Conservation (phyloP, 2,797 vertebrate species). For the Cossypha niveicapilla region DNA sequence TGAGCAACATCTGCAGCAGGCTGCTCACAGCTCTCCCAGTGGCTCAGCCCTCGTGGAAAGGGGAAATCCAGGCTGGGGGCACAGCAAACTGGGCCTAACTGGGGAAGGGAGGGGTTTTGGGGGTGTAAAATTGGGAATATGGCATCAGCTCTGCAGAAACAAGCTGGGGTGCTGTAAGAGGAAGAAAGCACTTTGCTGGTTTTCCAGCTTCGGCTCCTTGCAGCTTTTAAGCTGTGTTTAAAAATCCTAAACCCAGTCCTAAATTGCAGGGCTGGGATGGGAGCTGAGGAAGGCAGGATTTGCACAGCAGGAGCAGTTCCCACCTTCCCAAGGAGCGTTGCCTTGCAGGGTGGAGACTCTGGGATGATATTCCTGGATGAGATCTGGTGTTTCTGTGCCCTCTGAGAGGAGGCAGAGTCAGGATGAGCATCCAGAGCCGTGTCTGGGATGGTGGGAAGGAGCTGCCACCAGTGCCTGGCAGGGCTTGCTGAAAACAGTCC, state of each 20-base stretch:
- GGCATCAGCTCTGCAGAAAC: rapidly evolving
- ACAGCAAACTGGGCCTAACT: background rate
- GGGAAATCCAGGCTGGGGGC: background rate
- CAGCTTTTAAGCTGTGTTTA: background rate
- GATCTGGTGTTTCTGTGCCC: background rate
- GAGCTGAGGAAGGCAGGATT: background rate
- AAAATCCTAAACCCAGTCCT: background rate
- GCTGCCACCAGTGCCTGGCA: background rate
- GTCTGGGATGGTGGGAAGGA: background rate
- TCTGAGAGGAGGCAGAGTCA: rapidly evolving
- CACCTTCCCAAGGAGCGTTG: background rate
- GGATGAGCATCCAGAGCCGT: rapidly evolving
- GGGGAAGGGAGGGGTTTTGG: background rate
- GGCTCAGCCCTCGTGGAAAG: background rate
- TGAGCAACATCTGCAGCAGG: constrained; percentile 60
- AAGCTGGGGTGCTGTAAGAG: background rate
- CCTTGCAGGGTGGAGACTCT: background rate
- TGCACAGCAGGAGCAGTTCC: background rate
- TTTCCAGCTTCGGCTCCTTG: background rate
- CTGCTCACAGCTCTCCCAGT: background rate
- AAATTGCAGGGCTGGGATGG: background rate
- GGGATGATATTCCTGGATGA: background rate
- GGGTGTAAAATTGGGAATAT: background rate
- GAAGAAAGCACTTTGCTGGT: background rate
- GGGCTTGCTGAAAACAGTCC: background rate